These are phyloP conservation scores for Osmerus mordax DNA, from an alignment of 2,113 vertebrate species.

Conservation along the genomic window DNA sequence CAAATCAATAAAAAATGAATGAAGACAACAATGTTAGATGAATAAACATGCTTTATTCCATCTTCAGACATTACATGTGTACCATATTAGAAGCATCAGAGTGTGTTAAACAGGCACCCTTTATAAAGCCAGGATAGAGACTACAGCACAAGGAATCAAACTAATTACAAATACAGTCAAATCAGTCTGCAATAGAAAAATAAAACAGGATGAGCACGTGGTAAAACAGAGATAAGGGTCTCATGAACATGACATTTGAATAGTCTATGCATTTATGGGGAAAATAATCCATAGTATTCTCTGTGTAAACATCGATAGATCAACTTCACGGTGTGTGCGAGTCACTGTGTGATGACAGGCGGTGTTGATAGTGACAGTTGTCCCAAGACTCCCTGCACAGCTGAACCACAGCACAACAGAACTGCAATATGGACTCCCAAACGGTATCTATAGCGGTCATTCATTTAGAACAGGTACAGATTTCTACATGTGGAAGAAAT, in stretches of 20 bases:
- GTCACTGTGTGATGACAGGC: neutral
- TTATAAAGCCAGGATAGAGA: slow-evolving; percentile 47
- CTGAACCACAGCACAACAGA: neutral
- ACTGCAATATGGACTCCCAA: neutral
- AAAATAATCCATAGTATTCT: slow-evolving; percentile 14
- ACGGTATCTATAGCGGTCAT: too few species aligned
- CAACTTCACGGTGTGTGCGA: neutral
- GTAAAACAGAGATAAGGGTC: slow-evolving; percentile 19
- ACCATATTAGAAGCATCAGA: slow-evolving; percentile 36
- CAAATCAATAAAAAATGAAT: neutral
- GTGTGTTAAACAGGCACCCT: slow-evolving; percentile 46
- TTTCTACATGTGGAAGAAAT: too few species aligned
- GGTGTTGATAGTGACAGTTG: neutral
- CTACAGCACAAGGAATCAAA: slow-evolving; percentile 19
- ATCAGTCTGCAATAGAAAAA: slow-evolving; percentile 8
- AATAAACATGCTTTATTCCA: slow-evolving; percentile 73
- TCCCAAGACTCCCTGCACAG: slow-evolving; percentile 1
- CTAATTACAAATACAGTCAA: slow-evolving; percentile 18
- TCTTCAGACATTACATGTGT: slow-evolving; percentile 48
- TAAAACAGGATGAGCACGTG: slow-evolving; percentile 5
- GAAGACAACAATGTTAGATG: slow-evolving; percentile 20
- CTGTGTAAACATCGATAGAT: neutral
- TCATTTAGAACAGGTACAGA: too few species aligned
- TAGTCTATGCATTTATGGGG: neutral
- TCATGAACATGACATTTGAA: slow-evolving; percentile 1